phyloP scores from a whole-genome alignment of 37 sponge, comb jelly and placozoan genomes.

The Eunapius fragilis region DNA sequence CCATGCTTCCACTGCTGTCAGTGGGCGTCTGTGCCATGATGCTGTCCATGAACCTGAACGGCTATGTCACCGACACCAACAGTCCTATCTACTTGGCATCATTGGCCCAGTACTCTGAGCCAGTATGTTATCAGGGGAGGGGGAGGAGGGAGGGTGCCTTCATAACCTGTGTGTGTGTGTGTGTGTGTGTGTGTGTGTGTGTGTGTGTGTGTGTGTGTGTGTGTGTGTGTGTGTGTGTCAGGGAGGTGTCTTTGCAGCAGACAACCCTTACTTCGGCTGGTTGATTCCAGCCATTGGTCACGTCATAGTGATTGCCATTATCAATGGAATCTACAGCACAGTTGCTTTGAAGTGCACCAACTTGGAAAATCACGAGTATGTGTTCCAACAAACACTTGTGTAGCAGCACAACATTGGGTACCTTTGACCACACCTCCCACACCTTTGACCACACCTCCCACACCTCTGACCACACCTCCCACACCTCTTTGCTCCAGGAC shows the following conservation, averaged over 20 bases:
- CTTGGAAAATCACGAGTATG: slow-evolving; percentile 75
- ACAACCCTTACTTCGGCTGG: slow-evolving; percentile 77
- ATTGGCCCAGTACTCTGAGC: slow-evolving; percentile 62
- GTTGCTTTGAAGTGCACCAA: slow-evolving; percentile 71
- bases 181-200: no score
- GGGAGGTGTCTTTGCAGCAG: slow-evolving; percentile 79
- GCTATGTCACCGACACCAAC: slow-evolving; percentile 58
- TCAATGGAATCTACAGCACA: slow-evolving; percentile 65
- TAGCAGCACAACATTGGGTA: no score
- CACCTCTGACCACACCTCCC: no score
- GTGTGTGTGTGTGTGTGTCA: no score
- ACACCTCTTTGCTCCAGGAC: slow-evolving; percentile 46
- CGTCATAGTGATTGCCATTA: slow-evolving; percentile 42
- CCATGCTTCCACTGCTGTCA: slow-evolving; percentile 59
- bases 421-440: no score
- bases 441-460: no score
- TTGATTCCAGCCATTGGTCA: slow-evolving; percentile 68
- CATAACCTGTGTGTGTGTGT: no score
- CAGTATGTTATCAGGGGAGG: slow-evolving; percentile 64
- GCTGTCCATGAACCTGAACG: slow-evolving; percentile 78
- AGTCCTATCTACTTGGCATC: slow-evolving; percentile 70
- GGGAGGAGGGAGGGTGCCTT: no score
- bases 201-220: no score
- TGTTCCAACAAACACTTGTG: no score
- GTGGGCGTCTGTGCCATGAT: slow-evolving; percentile 71